Base-by-base conservation (phyloP, 2,797 vertebrate genomes). In the Labeo calbasu region DNA sequence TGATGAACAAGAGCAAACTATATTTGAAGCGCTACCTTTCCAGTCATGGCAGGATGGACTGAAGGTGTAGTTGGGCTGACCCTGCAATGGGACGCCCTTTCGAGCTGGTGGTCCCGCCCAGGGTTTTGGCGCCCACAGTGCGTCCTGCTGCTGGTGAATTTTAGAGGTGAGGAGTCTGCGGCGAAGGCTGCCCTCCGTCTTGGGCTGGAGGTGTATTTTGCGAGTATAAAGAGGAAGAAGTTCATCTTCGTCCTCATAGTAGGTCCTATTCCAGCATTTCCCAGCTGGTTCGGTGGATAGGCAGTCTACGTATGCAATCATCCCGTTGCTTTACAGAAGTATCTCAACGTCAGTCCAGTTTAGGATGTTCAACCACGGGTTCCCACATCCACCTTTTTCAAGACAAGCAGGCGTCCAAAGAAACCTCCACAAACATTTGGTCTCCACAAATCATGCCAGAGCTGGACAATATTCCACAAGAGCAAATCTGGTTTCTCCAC, bases 191-290 rank as follows among this genome's bases (percentile, higher is more conserved):
- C 89, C 88, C 80, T 88, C 88, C 2, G 66, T 88, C 25, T 88
- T 88, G 68, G 87, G 79, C 69, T 88, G 85, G 4, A 89, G 79
- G 61, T 77, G 66, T 23, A 86, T 23, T n/a, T 77, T 85, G 15
- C 63, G 78, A 13, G 77, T 76, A 66, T 85, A 84, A 15, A 91
- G 81, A 59, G 90, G 89, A 63, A 90, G 84, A 17, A 90, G 86
- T 81, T 91, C 87, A 17, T 91, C 89, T 78, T 91, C 84, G 8
- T 91, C 90, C 79, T 91, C 90, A 40, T 78, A 90, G 68, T 87
- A 90, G 13, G 71, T 83, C 48, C 80, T 81, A 77, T 86, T 88
- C 86, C 89, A 90, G 78, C 87, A 90, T 72, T 85, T 85, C 17
- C 40, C 78, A n/a, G 78, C 71, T 9, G 84, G 86, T 48, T 88